phyloP scores from a whole-genome alignment of 2,797 vertebrate species.

The Neoniphon sammara region DNA sequence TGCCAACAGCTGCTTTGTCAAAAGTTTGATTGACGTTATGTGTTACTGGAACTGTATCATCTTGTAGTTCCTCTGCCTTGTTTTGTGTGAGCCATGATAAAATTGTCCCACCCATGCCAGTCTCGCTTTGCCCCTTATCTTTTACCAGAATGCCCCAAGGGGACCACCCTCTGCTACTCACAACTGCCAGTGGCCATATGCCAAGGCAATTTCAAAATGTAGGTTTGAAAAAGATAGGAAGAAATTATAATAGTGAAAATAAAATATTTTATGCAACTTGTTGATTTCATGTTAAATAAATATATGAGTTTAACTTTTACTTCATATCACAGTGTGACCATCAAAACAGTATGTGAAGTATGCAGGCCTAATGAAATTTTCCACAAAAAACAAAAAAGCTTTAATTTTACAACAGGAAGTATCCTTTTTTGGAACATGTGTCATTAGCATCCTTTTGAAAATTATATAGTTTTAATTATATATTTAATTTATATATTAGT shows the following conservation, averaged over 20 bases:
- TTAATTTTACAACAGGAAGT: neutral
- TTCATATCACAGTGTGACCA: neutral
- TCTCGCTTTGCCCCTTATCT: conserved; percentile 78
- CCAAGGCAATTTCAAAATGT: conserved; percentile 28
- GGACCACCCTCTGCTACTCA: conserved; percentile 79
- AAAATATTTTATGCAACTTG: neutral
- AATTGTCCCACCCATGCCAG: conserved; percentile 70
- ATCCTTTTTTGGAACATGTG: neutral
- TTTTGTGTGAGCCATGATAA: conserved; percentile 73
- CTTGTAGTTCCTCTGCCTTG: conserved; percentile 46
- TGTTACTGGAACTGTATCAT: conserved; percentile 35
- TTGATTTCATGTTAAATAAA: neutral
- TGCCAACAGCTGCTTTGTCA: neutral
- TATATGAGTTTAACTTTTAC: neutral
- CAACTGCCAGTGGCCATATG: conserved; percentile 43
- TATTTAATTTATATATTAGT: no score
- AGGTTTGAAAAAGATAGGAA: neutral
- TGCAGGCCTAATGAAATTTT: no score
- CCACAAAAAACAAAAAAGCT: neutral
- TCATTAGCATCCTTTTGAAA: neutral
- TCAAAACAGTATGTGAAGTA: neutral
- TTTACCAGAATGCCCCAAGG: conserved; percentile 45
- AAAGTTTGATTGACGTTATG: neutral
- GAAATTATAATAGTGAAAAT: neutral
- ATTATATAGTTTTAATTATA: neutral